Percentiles rank a stretch among this genome's conserved stretches.
These are phyloP conservation scores for Tetragnatha montana DNA, from an alignment of 2,888 invertebrate genomes.

Conservation along the genomic window DNA sequence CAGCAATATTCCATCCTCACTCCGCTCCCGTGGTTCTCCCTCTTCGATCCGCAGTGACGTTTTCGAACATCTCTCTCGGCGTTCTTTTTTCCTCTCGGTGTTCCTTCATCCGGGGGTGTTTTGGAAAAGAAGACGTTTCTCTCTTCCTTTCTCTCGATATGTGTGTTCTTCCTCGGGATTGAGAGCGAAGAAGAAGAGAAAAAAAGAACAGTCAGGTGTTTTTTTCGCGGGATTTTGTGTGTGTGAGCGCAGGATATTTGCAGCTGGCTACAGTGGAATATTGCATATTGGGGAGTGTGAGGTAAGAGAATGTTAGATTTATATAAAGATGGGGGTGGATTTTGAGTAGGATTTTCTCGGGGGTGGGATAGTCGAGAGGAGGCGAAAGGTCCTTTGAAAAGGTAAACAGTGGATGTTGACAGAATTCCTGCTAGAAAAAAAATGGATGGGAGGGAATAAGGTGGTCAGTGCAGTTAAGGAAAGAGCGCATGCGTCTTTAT, in stretches of 20 bases:
- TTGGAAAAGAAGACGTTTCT: not conserved
- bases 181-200: conserved; percentile 4
- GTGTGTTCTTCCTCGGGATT: not conserved
- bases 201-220: not conserved
- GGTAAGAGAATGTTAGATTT: conserved; percentile 28
- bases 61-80: conserved; percentile 4
- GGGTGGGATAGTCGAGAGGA: not conserved
- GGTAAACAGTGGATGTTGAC: not conserved
- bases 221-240: not conserved
- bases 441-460: not conserved
- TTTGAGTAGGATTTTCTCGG: not conserved
- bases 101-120: not conserved
- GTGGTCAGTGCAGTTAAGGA: conserved; percentile 1
- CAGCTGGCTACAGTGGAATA: conserved; percentile 19
- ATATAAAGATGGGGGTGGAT: not conserved
- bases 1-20: conserved; percentile 43
- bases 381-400: not conserved
- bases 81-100: not conserved
- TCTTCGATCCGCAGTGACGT: conserved; percentile 36
- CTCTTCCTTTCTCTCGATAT: not conserved
- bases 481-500: conserved; percentile 46
- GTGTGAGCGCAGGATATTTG: conserved; percentile 1
- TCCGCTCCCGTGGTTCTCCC: conserved; percentile 43
- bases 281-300: not conserved
- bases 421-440: conserved; percentile 4